Conservation (phyloP, 2,797 vertebrate genomes). For the Manis crassicaudata region DNA sequence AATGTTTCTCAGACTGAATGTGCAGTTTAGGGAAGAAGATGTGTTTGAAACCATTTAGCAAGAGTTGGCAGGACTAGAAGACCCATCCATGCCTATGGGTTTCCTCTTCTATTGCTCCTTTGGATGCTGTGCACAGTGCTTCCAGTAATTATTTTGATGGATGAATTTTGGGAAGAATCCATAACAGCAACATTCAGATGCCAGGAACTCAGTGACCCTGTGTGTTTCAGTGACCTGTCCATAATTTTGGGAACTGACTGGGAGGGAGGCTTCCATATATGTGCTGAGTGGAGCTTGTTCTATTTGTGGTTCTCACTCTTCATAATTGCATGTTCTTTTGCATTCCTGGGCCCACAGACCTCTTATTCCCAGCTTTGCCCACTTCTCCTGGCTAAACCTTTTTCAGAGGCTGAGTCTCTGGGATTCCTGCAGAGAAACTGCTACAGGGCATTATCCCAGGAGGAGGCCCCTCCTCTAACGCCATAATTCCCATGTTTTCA, state of each 20-base stretch:
- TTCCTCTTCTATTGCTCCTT: not conserved
- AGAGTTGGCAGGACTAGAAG: not conserved
- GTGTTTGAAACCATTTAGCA: not conserved
- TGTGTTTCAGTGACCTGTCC: not conserved
- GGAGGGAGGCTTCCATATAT: not conserved
- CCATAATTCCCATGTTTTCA: not conserved
- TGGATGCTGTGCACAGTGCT: not conserved
- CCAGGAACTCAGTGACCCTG: constrained; percentile 12
- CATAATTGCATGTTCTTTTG: not conserved
- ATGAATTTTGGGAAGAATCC: constrained; percentile 16
- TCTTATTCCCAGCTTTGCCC: not conserved
- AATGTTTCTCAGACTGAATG: not conserved
- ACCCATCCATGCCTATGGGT: fast-evolving
- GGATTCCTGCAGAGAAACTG: not conserved
- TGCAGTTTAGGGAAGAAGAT: not conserved
- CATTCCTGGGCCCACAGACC: fast-evolving
- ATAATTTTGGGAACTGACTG: not conserved
- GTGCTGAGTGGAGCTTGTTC: not conserved
- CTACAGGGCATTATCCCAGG: not conserved
- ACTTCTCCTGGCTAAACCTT: not conserved
- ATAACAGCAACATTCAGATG: not conserved
- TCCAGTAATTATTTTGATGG: not conserved
- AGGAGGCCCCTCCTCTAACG: not conserved
- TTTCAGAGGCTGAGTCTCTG: not conserved
- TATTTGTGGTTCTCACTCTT: not conserved